Conservation (phyloP, 2,888 invertebrate genomes). For the Caenorhabditis afra region DNA sequence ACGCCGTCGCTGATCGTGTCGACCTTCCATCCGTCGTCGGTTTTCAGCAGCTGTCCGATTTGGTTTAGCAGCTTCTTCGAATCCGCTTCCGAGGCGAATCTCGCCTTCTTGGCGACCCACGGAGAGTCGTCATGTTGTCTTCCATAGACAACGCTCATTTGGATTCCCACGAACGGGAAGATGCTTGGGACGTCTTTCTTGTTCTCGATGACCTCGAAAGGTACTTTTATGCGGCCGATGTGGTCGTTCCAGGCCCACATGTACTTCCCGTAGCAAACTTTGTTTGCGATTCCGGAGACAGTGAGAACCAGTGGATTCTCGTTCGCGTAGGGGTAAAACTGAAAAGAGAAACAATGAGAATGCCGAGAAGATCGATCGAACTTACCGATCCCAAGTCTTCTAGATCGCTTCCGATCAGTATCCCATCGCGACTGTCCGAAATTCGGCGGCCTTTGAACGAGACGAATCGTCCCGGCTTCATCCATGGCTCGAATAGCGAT, state of each 20-base stretch:
- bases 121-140: conserved; percentile 72
- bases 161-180: conserved; percentile 57
- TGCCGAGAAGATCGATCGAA: background rate
- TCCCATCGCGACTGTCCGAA: conserved; percentile 7
- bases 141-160: conserved; percentile 61
- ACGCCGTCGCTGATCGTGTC: conserved; percentile 60
- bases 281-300: conserved; percentile 68
- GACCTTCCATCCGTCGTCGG: conserved; percentile 67
- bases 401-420: conserved; percentile 28
- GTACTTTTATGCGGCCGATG: conserved; percentile 69
- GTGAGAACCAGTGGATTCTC: background rate
- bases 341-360: conserved; percentile 7
- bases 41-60: conserved; percentile 67
- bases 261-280: conserved; percentile 58
- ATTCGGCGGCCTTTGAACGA: conserved; percentile 51
- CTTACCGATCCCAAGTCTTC: conserved; percentile 32
- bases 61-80: conserved; percentile 35
- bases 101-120: conserved; percentile 60
- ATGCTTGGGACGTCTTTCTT: conserved; percentile 8
- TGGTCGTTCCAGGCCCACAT: conserved; percentile 76
- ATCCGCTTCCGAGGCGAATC: conserved; percentile 25
- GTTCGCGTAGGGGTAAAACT: conserved; percentile 15
- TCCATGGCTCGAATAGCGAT: conserved; percentile 54
- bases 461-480: conserved; percentile 59
- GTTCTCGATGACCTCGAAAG: too few relatives aligned